Evolutionary conservation across 2,797 vertebrate species (phyloP).

Genomic region (Todus mexicanus): DNA sequence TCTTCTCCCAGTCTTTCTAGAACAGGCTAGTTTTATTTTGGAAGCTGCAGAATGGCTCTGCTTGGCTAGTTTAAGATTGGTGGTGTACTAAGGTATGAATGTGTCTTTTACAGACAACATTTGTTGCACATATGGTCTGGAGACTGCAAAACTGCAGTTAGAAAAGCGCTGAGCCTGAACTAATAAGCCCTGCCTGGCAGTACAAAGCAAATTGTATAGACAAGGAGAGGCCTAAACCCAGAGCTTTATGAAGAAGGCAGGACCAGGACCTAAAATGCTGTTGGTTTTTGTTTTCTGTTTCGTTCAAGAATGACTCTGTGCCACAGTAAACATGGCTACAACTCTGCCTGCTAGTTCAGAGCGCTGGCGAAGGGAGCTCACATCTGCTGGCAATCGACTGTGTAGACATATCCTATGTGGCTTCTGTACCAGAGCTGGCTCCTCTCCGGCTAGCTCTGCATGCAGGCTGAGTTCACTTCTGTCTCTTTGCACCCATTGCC

Average conservation of each 20-base stretch:
- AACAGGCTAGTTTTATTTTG: neutral
- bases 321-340: conserved; percentile 13
- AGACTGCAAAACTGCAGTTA: neutral
- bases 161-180: neutral
- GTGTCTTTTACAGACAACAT: neutral
- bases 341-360: neutral
- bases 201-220: neutral
- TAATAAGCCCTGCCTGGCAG: conserved; percentile 1
- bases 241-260: neutral
- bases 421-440: neutral
- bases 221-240: neutral
- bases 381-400: conserved; percentile 8
- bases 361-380: neutral
- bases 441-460: neutral
- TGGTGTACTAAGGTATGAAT: accelerated
- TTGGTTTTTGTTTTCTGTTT: conserved; percentile 34
- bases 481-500: neutral
- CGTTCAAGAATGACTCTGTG: conserved; percentile 1
- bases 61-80: neutral
- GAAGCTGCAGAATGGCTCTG: neutral
- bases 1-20: neutral
- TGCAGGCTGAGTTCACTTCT: neutral
- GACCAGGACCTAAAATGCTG: neutral
- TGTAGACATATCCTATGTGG: neutral
- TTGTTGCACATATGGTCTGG: neutral